Base-by-base conservation (phyloP, 2,797 vertebrate species). In the Loris lydekkerianus region DNA sequence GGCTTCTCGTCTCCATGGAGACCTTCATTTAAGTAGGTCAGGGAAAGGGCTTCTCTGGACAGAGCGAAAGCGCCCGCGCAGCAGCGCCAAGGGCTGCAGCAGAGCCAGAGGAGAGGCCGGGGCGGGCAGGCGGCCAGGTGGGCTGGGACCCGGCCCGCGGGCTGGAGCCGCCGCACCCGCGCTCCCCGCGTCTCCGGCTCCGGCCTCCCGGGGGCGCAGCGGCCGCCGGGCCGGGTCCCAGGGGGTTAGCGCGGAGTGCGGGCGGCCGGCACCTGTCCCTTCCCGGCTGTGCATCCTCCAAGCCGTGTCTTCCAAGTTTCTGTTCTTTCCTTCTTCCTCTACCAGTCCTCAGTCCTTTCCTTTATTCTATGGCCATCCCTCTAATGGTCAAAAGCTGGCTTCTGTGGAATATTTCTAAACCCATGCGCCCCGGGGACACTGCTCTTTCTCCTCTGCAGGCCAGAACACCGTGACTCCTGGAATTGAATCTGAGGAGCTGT, bases 1-100 rank as follows among this genome's bases (percentile, higher is more conserved):
- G 43, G 90, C 96, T 97, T 27, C 40, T 15, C 40, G 97, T 99
- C 97, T 97, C 97, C 98, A 98, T 98, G 98, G 98, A 96, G 97
- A 98, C 95, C 87, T 95, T 96, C 97, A 95, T 95, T 87, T 83
- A 58, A 76, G 81, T 98, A 98, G 98, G 94, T 43, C 76, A 88
- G 90, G 61, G 61, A 93, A 86, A 84, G 86, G 87, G 82, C 63
- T 37, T 77, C 3, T 11, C 67, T 46, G 80, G 95, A 67, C 84
- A 93, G 94, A 97, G 92, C 72, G 86, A 97, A 96, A 94, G 88
- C 70, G 1, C 6, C 69, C 0, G 37, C 75, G 93, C 75, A 4
- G 18, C 2, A 0, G 8, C 2, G 0, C 6, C 40, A 31, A 49
- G 53, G 80, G 53, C 80, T 0, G 3, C 27, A 63, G 81, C 27